phyloP scores from a whole-genome alignment of 2,113 vertebrate species.

The Ammodramus savannarum region DNA sequence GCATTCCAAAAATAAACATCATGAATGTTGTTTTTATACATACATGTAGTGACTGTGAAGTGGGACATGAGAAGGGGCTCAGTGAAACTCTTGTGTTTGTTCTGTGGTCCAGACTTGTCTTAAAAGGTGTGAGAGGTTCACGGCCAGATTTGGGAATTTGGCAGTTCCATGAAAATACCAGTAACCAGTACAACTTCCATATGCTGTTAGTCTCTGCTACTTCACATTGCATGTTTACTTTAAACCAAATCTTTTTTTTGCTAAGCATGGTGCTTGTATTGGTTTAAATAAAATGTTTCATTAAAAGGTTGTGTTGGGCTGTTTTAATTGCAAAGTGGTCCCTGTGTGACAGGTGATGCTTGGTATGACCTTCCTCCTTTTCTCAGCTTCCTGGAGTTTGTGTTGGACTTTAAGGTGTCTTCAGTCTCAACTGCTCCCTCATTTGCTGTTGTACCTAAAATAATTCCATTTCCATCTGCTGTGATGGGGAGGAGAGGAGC shows the following conservation, averaged over 20 bases:
- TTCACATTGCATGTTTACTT: constrained; percentile 77
- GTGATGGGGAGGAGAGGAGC: background rate
- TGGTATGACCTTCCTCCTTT: background rate
- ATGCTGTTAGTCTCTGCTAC: constrained; percentile 64
- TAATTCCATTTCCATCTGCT: background rate
- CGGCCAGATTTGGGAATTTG: constrained; percentile 39
- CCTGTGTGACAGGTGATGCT: background rate
- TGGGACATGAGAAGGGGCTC: background rate
- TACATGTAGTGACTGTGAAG: background rate
- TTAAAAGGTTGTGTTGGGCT: constrained; percentile 23
- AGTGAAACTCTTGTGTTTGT: background rate
- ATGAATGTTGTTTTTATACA: fast-evolving
- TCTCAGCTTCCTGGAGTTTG: background rate
- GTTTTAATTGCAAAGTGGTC: background rate
- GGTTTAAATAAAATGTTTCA: constrained; percentile 78
- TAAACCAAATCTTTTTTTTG: constrained; percentile 68
- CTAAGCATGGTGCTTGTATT: constrained; percentile 81
- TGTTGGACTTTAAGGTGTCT: background rate
- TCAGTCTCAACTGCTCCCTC: background rate
- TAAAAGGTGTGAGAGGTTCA: constrained; percentile 6
- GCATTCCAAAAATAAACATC: background rate
- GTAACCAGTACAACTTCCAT: constrained; percentile 55
- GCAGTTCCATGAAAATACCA: constrained; percentile 22
- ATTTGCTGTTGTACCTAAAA: background rate
- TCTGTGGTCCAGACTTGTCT: background rate